These are phyloP conservation scores for Montipora capricornis DNA, from an alignment of 64 coral and sea anemone species.

Conservation along the genomic window DNA sequence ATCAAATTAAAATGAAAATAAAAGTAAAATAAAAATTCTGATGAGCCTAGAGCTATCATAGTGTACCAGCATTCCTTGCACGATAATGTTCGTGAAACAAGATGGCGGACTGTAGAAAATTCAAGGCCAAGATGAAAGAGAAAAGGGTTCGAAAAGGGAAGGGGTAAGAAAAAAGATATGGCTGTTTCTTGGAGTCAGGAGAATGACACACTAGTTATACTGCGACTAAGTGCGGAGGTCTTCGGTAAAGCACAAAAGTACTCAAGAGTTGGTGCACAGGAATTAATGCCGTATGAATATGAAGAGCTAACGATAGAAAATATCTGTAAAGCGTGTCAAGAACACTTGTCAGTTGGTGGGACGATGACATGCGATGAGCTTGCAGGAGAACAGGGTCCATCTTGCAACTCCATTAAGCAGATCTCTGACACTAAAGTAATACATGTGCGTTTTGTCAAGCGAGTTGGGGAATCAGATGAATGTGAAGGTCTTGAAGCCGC, in stretches of 20 bases:
- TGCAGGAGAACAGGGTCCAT: slow-evolving; percentile 82
- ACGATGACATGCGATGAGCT: slow-evolving; percentile 55
- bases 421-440: not conserved
- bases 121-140: no score
- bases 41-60: not conserved
- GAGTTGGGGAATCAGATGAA: no score
- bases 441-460: not conserved
- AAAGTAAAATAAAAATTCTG: not conserved
- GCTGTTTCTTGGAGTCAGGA: no score
- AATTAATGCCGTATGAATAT: slow-evolving; percentile 78
- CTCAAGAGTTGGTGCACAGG: slow-evolving; percentile 51
- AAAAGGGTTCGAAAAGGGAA: no score
- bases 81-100: not conserved
- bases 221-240: slow-evolving; percentile 65
- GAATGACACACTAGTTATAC: slow-evolving; percentile 57
- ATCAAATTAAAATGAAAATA: not conserved
- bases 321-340: slow-evolving; percentile 65
- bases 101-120: not conserved
- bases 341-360: slow-evolving; percentile 21
- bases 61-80: slow-evolving; percentile 2
- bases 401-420: slow-evolving; percentile 69
- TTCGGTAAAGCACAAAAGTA: slow-evolving; percentile 79
- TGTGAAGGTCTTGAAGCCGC: no score
- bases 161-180: no score
- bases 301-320: slow-evolving; percentile 74